Evolutionary conservation across 1,140 invertebrate species (phyloP).

Genomic region (Lamellibrachia luymesi): DNA sequence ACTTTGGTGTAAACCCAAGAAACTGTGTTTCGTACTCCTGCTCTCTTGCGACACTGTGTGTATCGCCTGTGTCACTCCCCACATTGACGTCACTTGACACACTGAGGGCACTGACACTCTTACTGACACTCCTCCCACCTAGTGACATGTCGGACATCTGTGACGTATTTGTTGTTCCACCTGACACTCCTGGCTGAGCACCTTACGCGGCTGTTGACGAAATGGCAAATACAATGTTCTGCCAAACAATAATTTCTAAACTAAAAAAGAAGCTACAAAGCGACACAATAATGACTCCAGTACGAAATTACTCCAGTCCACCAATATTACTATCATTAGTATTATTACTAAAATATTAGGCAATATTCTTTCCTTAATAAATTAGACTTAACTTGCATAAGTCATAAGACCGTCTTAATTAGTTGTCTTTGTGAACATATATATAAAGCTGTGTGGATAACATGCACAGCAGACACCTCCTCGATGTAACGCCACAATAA

Average conservation of each 20-base stretch:
- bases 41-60: neutral
- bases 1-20: conserved; percentile 12
- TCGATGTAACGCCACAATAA: no score
- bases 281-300: no score
- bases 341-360: no score
- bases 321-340: no score
- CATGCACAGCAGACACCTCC: no score
- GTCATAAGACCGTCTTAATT: no score
- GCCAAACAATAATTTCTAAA: neutral
- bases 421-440: no score
- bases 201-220: neutral
- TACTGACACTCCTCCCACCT: no score
- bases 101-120: neutral
- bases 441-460: no score
- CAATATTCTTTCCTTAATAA: no score
- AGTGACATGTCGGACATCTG: neutral
- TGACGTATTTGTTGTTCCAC: neutral
- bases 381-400: no score
- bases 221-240: neutral
- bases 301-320: no score
- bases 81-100: neutral
- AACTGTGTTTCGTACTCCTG: conserved; percentile 15
- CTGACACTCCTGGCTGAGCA: neutral
- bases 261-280: neutral
- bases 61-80: neutral